Conservation (phyloP, 1,140 invertebrate species). For the Procambarus virginalis region DNA sequence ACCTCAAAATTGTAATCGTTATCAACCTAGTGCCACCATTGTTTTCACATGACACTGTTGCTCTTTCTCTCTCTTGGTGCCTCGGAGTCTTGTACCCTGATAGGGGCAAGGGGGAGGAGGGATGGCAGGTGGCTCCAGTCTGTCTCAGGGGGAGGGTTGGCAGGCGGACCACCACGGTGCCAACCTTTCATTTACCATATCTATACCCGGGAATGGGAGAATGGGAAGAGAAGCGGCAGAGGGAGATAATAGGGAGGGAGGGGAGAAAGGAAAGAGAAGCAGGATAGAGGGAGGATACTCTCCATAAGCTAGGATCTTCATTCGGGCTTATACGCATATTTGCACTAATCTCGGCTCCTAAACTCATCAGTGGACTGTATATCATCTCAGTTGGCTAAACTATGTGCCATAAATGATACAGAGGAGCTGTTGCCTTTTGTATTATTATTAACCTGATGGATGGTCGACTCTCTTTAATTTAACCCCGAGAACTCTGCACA, state of each 20-base stretch:
- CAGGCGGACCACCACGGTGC: neutral
- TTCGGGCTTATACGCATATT: neutral
- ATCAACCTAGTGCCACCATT: no score
- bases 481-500: neutral
- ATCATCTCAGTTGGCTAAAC: neutral
- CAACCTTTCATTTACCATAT: constrained; percentile 23
- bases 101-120: neutral
- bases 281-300: neutral
- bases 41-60: neutral
- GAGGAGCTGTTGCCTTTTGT: no score
- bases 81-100: neutral
- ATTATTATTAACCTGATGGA: neutral
- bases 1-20: no score
- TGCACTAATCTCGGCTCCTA: neutral
- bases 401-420: neutral
- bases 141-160: constrained; percentile 24
- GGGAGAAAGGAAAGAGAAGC: neutral
- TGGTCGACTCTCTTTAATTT: neutral
- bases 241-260: neutral
- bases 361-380: neutral
- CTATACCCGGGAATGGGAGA: neutral
- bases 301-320: neutral
- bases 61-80: neutral
- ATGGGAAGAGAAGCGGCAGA: neutral
- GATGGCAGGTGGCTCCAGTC: constrained; percentile 53